Evolutionary conservation across 2,797 vertebrate species (phyloP), one percentile per base, ranked within the genome.

Genomic region (Enteromius fasciolatus): DNA sequence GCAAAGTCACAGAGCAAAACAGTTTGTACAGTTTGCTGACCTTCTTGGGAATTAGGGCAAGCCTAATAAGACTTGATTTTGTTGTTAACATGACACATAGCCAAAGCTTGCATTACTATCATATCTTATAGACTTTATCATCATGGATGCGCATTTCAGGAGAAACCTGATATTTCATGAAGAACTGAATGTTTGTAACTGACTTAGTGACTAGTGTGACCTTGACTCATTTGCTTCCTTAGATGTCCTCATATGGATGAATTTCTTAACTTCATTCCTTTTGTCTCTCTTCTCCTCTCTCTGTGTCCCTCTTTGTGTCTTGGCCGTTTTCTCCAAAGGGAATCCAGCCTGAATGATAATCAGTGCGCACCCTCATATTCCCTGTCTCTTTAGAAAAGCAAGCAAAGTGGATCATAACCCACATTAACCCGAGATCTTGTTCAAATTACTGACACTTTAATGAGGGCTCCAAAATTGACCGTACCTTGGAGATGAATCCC

Each of bases 271-370:
- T 87, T 92, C 90, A 92, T 89, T 87, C 86, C 85, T 80, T 84
- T 89, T 78, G 87, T 87, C 87, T 88, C 66, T 89, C 81, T 83
- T 90, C 59, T 85, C 79, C 46, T 86, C 77, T 84, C 76, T 90
- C 84, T 67, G 36, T 80, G 36, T 78, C 78, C 52, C 54, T 84
- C 36, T 78, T 75, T 88, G 73, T 86, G 78, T 84, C 87, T 82
- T 86, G 84, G 82, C 76, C 50, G 23, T 85, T 91, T 87, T 93
- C 87, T 93, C 85, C 88, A 83, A 90, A 94, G 94, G 94, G 93
- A 95, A 92, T 95, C 94, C 93, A 95, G 94, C 90, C 92, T 94
- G 93, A 95, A 90, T 93, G 92, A 92, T 87, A 93, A 89, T 93
- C 93, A 93, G 94, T 95, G 94, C 70, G 94, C 92, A 89, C 90